Base-by-base conservation (phyloP, 2,888 invertebrate species). In the Cantharis nigra region DNA sequence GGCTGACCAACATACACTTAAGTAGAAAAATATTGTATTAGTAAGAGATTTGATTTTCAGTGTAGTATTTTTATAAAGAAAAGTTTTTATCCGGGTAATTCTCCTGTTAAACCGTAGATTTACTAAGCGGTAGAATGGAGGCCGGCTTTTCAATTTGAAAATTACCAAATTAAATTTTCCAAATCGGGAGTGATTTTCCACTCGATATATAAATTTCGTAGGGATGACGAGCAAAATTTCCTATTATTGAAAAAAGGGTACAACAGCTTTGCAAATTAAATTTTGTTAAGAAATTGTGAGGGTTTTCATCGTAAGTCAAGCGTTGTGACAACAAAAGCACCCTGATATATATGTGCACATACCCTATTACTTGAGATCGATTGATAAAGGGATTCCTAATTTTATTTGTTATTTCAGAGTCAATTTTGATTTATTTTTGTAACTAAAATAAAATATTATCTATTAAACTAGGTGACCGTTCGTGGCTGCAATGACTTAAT, bases 331-430 rank as follows among this genome's bases (percentile, higher is more conserved):
- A 67, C 65, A 67, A 67, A 67, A 23, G 65, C 13, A 67, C 65
- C n/a, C 13, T 67, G 65, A 67, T 67, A 67, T 67, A 67, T 67
- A 67, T 67, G 65, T 67, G 20, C 65, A 67, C 65, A 26, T 67
- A n/a, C 23, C 65, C 65, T 23, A 67, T 67, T 67, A 67, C 65
- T 20, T 23, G 65, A 67, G 26, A 67, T 67, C 65, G 23, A 67
- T 67, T 26, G 26, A 26, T 67, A 23, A 67, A 23, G 20, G 65
- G 23, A 23, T 23, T 67, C 20, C 64, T 64, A 20, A 67, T 67
- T 67, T 67, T 67, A 26, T 67, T 18, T 67, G 14, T 18, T 67
- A 23, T 67, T 67, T n/a, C 13, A 23, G n/a, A 23, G 3, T 67
- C 20, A 13, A 64, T 11, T 23, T 67, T 67, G 65, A 67, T 67